Evolutionary conservation across 2,797 vertebrate species (phyloP).

Genomic region (Valencia hispanica): DNA sequence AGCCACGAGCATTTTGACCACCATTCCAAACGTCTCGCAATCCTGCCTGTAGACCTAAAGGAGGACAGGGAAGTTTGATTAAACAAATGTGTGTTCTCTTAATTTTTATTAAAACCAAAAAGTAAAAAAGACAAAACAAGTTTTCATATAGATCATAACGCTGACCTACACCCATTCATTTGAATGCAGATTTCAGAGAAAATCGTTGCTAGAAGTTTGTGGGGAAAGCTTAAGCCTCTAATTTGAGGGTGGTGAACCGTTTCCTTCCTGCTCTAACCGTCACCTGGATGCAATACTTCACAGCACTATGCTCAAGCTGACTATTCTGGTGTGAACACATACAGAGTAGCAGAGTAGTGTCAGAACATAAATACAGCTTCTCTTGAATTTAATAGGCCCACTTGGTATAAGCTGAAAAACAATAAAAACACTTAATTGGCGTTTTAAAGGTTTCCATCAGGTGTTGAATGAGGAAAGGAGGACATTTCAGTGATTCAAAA

Average conservation of each 20-base stretch:
- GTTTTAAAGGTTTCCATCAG: constrained; percentile 45
- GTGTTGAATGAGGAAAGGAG: constrained; percentile 54
- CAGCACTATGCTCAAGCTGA: constrained; percentile 32
- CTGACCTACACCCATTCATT: constrained; percentile 6
- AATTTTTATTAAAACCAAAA: background rate
- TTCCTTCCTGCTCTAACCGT: constrained; percentile 67
- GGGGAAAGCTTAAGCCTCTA: constrained; percentile 26
- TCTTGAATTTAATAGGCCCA: constrained; percentile 59
- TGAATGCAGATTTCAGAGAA: constrained; percentile 8
- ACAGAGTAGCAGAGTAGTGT: constrained; percentile 29
- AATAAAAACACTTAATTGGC: constrained; percentile 55
- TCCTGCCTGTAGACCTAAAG: constrained; percentile 93
- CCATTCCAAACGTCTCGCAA: constrained; percentile 97
- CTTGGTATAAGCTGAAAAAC: constrained; percentile 36
- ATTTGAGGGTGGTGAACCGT: constrained; percentile 25
- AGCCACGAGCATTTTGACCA: constrained; percentile 97
- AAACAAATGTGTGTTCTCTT: background rate
- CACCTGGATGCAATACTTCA: constrained; percentile 51
- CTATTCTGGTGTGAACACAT: constrained; percentile 61
- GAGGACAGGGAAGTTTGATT: background rate
- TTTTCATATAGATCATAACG: background rate
- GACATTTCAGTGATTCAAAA: constrained; percentile 21
- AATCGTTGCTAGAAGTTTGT: background rate
- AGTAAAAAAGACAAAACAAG: no score
- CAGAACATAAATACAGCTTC: constrained; percentile 59